Conservation (phyloP, 2,888 invertebrate genomes). For the Ophioninae sp. region DNA sequence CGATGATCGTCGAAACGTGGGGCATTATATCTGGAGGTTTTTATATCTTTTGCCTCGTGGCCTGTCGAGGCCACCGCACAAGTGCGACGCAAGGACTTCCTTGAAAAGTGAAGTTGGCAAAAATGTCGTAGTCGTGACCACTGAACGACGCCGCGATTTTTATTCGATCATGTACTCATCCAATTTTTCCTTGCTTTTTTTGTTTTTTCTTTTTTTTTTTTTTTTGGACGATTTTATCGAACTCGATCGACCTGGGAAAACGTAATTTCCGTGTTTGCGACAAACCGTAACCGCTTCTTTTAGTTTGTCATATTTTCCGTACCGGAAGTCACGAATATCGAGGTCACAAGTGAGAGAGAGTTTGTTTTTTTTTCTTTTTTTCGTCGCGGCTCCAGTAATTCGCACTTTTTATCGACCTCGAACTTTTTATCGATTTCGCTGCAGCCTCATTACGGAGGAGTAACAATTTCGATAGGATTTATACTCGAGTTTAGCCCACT, state of each 20-base stretch:
- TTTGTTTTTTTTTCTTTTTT: too few relatives aligned
- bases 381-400: too few relatives aligned
- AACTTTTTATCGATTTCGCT: not conserved
- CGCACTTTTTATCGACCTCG: not conserved
- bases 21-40: constrained; percentile 21
- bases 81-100: constrained; percentile 54
- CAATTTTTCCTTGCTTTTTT: constrained; percentile 6
- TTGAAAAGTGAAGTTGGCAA: constrained; percentile 45
- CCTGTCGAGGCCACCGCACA: constrained; percentile 41
- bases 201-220: not conserved
- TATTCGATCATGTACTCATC: constrained; percentile 46
- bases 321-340: constrained; percentile 15
- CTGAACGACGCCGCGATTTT: constrained; percentile 39
- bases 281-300: not conserved
- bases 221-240: constrained; percentile 40
- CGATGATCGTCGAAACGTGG: constrained; percentile 21
- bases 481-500: not conserved
- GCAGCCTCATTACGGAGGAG: not conserved
- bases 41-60: constrained; percentile 38
- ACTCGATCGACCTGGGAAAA: constrained; percentile 18
- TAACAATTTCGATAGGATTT: not conserved
- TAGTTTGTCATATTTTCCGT: not conserved
- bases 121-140: constrained; percentile 36
- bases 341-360: constrained; percentile 9
- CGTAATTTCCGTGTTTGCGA: constrained; percentile 32